These are phyloP conservation scores for Corella eumyota DNA, from an alignment of 23 tunicate species.

Conservation along the genomic window DNA sequence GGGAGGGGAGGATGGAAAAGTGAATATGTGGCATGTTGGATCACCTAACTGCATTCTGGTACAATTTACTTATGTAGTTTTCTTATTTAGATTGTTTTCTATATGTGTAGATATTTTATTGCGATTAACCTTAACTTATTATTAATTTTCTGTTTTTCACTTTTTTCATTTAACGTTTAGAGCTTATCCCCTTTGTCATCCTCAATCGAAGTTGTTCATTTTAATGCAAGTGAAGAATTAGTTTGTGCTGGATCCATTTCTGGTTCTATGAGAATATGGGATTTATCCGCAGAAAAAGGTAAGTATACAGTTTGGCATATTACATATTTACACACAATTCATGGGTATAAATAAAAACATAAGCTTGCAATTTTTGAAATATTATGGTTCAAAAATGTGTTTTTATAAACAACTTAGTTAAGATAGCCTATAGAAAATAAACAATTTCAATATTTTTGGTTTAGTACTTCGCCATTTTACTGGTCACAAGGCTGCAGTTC, in stretches of 20 bases:
- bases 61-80: not conserved
- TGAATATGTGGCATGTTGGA: constrained; percentile 72
- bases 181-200: constrained; percentile 46
- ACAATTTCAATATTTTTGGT: not conserved
- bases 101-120: not conserved
- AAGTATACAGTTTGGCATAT: not conserved
- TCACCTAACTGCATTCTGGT: constrained; percentile 74
- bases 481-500: constrained; percentile 93
- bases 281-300: constrained; percentile 67
- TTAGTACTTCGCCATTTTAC: constrained; percentile 49
- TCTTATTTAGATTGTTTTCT: not conserved
- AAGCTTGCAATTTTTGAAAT: too few relatives aligned
- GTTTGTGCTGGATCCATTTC: constrained; percentile 85
- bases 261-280: constrained; percentile 68
- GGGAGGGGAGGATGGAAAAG: constrained; percentile 91
- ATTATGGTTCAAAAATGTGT: too few relatives aligned
- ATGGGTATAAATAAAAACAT: too few relatives aligned
- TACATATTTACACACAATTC: too few relatives aligned
- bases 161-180: too few relatives aligned
- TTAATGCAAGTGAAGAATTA: constrained; percentile 60
- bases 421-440: too few relatives aligned
- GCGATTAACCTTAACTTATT: not conserved
- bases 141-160: not conserved
- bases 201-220: constrained; percentile 56
- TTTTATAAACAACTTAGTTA: too few relatives aligned